Evolutionary conservation across 2,797 vertebrate genomes (phyloP).

Genomic region (Typhlichthys subterraneus): DNA sequence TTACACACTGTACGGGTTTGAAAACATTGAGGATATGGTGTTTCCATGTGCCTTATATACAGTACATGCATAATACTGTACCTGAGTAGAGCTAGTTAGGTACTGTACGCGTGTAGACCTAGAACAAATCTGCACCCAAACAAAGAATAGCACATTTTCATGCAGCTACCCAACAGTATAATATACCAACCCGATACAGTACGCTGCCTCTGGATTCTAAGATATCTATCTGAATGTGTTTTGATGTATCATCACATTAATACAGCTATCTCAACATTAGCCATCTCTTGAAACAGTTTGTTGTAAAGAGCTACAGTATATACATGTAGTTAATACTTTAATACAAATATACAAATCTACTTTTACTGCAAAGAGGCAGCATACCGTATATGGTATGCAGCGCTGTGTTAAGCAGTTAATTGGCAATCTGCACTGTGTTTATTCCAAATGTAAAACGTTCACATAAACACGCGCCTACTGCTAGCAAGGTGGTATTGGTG

Average conservation of each 20-base stretch:
- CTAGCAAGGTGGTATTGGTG: slow-evolving; percentile 1
- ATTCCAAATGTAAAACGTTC: neutral
- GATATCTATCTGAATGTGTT: no score
- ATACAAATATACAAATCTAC: neutral
- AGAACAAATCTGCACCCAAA: no score
- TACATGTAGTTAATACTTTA: neutral
- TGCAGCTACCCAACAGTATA: no score
- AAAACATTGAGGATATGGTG: no score
- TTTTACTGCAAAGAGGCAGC: neutral
- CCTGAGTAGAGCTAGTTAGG: no score
- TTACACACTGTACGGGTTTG: no score
- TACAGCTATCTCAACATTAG: neutral
- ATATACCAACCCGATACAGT: no score
- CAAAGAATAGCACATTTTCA: no score
- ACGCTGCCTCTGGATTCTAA: no score
- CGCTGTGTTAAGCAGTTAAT: neutral
- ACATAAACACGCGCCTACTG: neutral
- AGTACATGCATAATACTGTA: no score
- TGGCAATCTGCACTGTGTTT: neutral
- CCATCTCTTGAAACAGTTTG: neutral
- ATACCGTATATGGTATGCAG: neutral
- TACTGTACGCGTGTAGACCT: no score
- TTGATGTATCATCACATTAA: neutral
- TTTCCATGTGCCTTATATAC: no score
- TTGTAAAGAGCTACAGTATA: neutral